Evolutionary conservation across 2,888 invertebrate genomes (phyloP), one percentile per base, ranked within the genome.

Genomic region (Stenodera caucasica): DNA sequence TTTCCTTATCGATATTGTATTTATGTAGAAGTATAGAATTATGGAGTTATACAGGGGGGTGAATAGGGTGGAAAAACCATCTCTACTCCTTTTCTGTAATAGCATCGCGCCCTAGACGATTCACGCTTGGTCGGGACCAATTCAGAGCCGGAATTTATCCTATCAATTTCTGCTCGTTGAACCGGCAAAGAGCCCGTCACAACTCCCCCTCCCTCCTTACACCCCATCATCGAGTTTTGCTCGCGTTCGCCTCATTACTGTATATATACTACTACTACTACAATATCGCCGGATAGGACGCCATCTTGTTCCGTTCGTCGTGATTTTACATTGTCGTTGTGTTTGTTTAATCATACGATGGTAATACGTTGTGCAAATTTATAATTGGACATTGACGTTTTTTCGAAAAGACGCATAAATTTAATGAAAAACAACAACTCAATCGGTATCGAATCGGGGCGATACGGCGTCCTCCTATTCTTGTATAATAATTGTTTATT

Each of bases 121-220:
- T 83, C 82, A 82, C 83, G 82, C 82, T 83, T 82, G 82, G 83
- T 78, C 82, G 83, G 80, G 82, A 82, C 83, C 83, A 83, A 84
- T 84, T 84, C 84, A 83, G 83, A 82, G 81, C 82, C 82, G 83
- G 84, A 84, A 84, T 84, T 84, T 84, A 84, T 84, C 84, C 84
- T 82, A 84, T 84, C 84, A 84, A 84, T 84, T 84, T 84, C 84
- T 83, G 84, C 84, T 82, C 83, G 83, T 81, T 83, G 83, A 83
- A 83, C 84, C 82, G 84, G 82, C 82, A 84, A 84, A 83, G 83
- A 83, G 83, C 81, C 67, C 65, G 68, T 69, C 70, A 70, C 69
- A 70, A 26, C 2, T 61, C 64, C 66, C 49, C 64, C 69, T 57
- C 63, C 64, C 53, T 58, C 56, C 53, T 57, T 52, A 40, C 40